These are phyloP conservation scores for Wiebesia pumilae DNA, from an alignment of 1,140 invertebrate genomes.

Conservation along the genomic window DNA sequence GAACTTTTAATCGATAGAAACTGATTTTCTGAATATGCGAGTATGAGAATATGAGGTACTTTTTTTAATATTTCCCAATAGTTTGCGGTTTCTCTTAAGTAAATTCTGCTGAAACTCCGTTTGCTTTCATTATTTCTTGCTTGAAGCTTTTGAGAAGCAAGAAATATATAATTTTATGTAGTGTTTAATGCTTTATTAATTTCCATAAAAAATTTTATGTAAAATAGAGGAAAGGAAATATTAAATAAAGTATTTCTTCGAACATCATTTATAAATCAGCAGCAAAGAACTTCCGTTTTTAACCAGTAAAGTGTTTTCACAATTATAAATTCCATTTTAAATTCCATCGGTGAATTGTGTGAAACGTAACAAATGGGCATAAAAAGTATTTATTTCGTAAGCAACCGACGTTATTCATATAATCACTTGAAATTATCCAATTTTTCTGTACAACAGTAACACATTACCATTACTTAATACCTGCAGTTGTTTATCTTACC, in stretches of 20 bases:
- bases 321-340: background rate
- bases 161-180: background rate
- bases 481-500: background rate
- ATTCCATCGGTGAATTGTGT: background rate
- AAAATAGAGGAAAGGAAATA: background rate
- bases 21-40: background rate
- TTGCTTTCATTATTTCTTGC: background rate
- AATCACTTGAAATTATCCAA: slow-evolving; percentile 30
- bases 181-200: too few relatives aligned
- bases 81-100: background rate
- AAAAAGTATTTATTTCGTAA: slow-evolving; percentile 22
- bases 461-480: slow-evolving; percentile 23
- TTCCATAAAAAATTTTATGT: background rate
- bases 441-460: slow-evolving; percentile 11
- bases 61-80: background rate
- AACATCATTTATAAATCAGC: background rate
- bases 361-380: background rate
- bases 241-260: background rate
- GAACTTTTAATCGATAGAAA: background rate
- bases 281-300: background rate
- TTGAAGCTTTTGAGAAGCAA: background rate
- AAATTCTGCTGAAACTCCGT: background rate
- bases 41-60: background rate
- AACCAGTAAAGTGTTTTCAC: background rate
- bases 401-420: background rate